Conservation (phyloP, 2,888 invertebrate species). For the Hemaris fuciformis region DNA sequence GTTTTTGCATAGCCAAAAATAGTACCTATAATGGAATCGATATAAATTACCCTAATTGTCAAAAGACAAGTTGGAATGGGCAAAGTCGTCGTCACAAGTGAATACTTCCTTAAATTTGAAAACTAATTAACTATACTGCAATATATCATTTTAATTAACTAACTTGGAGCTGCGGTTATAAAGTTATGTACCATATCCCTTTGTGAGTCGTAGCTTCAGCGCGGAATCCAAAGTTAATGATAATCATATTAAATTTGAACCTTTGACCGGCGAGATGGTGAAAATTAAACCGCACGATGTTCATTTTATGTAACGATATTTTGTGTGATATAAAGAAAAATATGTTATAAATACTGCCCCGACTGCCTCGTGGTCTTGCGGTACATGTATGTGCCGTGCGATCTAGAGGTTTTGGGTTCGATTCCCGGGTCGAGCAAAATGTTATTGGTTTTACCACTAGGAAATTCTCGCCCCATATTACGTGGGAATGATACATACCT, state of each 20-base stretch:
- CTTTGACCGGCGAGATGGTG: conserved; percentile 41
- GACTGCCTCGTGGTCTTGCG: too few species aligned
- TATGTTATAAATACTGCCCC: background rate
- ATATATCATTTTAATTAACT: conserved; percentile 10
- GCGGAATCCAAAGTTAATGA: conserved; percentile 50
- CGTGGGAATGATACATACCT: too few species aligned
- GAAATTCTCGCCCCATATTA: too few species aligned
- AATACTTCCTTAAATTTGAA: conserved; percentile 7
- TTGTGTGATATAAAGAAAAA: background rate
- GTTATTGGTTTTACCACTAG: too few species aligned
- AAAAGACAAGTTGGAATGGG: background rate
- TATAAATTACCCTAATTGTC: background rate
- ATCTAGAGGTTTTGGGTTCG: too few species aligned
- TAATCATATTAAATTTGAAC: conserved; percentile 51
- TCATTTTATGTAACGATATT: background rate
- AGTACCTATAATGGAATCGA: background rate
- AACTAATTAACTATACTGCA: conserved; percentile 8
- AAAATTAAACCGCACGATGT: conserved; percentile 35
- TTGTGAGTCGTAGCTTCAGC: conserved; percentile 28
- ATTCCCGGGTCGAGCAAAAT: too few species aligned
- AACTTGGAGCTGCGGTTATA: conserved; percentile 5
- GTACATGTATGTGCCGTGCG: too few species aligned
- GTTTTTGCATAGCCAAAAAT: background rate
- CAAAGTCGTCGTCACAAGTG: conserved; percentile 2
- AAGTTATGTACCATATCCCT: conserved; percentile 12